These are phyloP conservation scores for Neelides folsomi DNA, from an alignment of 2,888 invertebrate genomes.

Conservation along the genomic window DNA sequence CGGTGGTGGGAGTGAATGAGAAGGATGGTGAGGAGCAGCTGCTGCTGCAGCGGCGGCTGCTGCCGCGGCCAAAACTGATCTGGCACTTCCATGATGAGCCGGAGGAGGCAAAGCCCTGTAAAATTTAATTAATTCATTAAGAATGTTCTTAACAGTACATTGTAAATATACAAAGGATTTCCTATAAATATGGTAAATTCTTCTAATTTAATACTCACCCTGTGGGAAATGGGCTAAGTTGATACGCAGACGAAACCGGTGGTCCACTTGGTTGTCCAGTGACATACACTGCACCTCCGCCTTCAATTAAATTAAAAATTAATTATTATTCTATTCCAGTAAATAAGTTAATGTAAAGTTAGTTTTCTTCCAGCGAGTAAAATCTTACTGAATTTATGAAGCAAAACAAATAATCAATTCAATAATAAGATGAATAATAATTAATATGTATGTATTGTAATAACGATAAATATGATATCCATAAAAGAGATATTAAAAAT, in stretches of 20 bases:
- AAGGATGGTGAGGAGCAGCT: slow-evolving; percentile 58
- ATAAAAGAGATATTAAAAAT: too few species aligned
- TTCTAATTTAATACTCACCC: slow-evolving; percentile 30
- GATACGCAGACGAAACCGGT: slow-evolving; percentile 35
- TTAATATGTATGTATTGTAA: too few species aligned
- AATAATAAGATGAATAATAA: too few species aligned
- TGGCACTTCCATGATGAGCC: slow-evolving; percentile 66
- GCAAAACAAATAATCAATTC: too few species aligned
- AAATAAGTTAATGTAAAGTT: too few species aligned
- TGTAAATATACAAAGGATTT: not conserved
- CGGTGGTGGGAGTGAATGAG: slow-evolving; percentile 53
- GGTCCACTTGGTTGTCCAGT: slow-evolving; percentile 24
- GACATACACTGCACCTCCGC: slow-evolving; percentile 30
- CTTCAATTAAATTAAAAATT: slow-evolving; percentile 10
- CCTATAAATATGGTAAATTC: not conserved
- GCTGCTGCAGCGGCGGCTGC: slow-evolving; percentile 44
- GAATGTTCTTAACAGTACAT: too few species aligned
- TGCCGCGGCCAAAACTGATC: slow-evolving; percentile 46
- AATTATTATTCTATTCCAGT: not conserved
- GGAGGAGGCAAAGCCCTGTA: slow-evolving; percentile 59
- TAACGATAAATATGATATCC: too few species aligned
- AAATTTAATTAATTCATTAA: too few species aligned
- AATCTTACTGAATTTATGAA: too few species aligned
- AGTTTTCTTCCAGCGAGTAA: too few species aligned
- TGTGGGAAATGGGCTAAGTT: slow-evolving; percentile 41